A percentile compares a stretch with the other conserved stretches of the same genome.
Evolutionary conservation across 2,888 invertebrate genomes (phyloP).

Genomic region (Leptopilina myrica): DNA sequence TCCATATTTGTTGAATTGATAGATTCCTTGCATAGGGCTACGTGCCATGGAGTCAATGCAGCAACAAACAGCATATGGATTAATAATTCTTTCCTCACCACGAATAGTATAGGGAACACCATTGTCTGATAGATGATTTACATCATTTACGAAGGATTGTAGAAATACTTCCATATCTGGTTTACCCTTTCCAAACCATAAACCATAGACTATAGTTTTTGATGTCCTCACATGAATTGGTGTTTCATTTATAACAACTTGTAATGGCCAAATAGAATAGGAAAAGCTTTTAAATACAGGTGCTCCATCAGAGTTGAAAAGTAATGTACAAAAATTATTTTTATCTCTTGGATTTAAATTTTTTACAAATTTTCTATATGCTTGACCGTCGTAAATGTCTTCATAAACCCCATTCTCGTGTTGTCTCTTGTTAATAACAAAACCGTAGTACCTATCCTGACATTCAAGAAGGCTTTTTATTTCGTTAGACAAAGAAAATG

Average conservation of each 20-base stretch:
- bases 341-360: neutral
- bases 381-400: neutral
- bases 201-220: neutral
- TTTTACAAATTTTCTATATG: neutral
- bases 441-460: neutral
- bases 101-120: neutral
- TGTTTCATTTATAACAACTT: neutral
- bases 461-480: neutral
- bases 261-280: neutral
- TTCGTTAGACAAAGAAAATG: neutral
- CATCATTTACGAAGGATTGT: neutral
- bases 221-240: neutral
- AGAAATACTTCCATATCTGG: neutral
- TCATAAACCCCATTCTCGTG: neutral
- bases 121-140: neutral
- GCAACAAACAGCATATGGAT: conserved; percentile 41
- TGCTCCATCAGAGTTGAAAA: neutral
- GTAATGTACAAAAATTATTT: neutral
- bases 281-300: neutral
- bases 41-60: conserved; percentile 47
- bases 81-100: conserved; percentile 27
- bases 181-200: neutral
- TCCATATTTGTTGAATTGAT: conserved; percentile 46
- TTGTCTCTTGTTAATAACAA: neutral
- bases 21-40: conserved; percentile 36